Evolutionary conservation across 2,888 invertebrate genomes (phyloP).

Genomic region (Ischnura elegans): DNA sequence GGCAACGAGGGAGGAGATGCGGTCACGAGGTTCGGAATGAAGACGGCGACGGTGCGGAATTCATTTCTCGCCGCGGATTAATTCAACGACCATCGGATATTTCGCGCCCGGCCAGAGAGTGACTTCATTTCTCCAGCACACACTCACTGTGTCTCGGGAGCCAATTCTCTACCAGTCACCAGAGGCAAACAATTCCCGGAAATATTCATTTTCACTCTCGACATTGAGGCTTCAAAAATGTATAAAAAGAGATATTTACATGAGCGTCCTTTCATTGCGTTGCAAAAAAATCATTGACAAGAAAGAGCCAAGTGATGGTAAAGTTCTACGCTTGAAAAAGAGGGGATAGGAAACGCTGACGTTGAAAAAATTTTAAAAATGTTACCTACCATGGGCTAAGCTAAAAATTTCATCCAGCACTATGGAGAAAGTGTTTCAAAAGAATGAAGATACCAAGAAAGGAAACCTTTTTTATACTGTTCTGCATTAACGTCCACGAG

Average conservation of each 20-base stretch:
- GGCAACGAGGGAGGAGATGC: neutral
- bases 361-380: too few species aligned
- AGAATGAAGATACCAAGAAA: too few species aligned
- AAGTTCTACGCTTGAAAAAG: too few species aligned
- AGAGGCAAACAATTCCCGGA: neutral
- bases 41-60: neutral
- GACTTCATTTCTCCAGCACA: neutral
- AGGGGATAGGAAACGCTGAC: too few species aligned
- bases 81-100: conserved; percentile 8
- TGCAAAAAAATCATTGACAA: neutral
- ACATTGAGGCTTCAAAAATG: neutral
- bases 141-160: neutral
- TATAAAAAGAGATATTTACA: neutral
- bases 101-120: neutral
- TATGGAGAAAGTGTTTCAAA: too few species aligned
- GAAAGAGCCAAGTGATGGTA: too few species aligned
- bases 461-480: too few species aligned
- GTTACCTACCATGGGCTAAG: too few species aligned
- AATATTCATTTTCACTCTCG: neutral
- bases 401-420: too few species aligned
- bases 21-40: neutral
- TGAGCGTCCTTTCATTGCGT: neutral
- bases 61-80: neutral
- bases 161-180: neutral
- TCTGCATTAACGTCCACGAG: too few species aligned